Evolutionary conservation across 2,113 vertebrate genomes (phyloP).

Genomic region (Martes martes): DNA sequence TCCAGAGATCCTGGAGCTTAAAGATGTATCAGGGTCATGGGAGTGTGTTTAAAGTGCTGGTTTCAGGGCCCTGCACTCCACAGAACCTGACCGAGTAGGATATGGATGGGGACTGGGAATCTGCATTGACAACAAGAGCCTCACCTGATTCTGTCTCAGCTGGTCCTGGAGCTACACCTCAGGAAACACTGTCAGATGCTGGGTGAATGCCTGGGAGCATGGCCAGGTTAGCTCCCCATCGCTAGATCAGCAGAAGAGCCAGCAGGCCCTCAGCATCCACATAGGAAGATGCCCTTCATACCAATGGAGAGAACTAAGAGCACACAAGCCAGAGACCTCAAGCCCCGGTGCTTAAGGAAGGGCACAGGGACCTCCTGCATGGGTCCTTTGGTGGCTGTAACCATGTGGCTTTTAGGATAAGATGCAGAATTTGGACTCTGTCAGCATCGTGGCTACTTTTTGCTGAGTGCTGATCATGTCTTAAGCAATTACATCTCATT

Average conservation of each 20-base stretch:
- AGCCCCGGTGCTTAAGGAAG: accelerated
- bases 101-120: not conserved
- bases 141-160: not conserved
- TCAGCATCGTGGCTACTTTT: not conserved
- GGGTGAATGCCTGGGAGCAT: not conserved
- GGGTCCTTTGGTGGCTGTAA: not conserved
- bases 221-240: accelerated
- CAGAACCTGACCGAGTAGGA: not conserved
- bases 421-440: not conserved
- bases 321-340: not conserved
- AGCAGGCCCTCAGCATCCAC: not conserved
- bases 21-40: not conserved
- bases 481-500: not conserved
- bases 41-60: not conserved
- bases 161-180: not conserved
- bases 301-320: not conserved
- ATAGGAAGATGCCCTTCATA: accelerated
- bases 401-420: not conserved
- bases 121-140: not conserved
- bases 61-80: not conserved
- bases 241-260: not conserved
- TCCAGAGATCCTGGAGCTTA: not conserved
- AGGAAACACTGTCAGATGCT: not conserved
- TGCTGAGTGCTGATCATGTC: not conserved
- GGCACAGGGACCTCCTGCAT: too few relatives aligned